Base-by-base conservation (phyloP, 2,888 invertebrate species). In the Leptothorax acervorum region DNA sequence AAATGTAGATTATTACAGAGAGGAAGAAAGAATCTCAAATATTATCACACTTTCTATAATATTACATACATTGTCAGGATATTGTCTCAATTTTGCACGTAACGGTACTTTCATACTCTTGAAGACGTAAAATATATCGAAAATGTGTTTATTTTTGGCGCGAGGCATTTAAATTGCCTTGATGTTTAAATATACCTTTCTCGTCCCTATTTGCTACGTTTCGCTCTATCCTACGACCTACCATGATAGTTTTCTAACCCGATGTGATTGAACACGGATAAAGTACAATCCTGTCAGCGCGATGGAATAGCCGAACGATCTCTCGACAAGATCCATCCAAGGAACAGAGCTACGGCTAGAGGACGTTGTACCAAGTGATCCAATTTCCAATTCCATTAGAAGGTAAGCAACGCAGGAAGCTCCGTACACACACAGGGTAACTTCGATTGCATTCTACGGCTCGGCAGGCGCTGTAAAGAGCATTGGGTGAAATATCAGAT, bases 381-480 rank as follows among this genome's bases (percentile, higher is more conserved):
- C 89, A 87, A 91, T 92, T 91, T 85, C 87, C 81, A 88, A 84
- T 87, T 84, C 83, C 81, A 85, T 87, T 83, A 87, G 83, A 82
- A 70, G 76, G 63, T 83, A 83, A 89, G 87, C 87, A 86, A 86
- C 71, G 71, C 79, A 68, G 76, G 79, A 84, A 81, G 70, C 57
- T 83, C 57, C 60, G 39, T 62, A 39, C 70, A 35, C 39, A 70
- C 11, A 70, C 60, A 60, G 48, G 35, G 57, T 60, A 79, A 81
- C 71, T 39, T 81, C 71, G 60, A 70, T 51, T 62, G 70, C 70
- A 60, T 70, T 79, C 60, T 81, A 62, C 28, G 48, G 48, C 57
- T 70, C 35, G 39, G 28, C 60, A 79, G 48, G 28, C 60, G 39
- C n/a, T 60, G 39, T 81, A 81, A 81, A 62, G 79, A 81, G 71